Conservation (phyloP, 2,888 invertebrate genomes). For the Microchrysa polita region DNA sequence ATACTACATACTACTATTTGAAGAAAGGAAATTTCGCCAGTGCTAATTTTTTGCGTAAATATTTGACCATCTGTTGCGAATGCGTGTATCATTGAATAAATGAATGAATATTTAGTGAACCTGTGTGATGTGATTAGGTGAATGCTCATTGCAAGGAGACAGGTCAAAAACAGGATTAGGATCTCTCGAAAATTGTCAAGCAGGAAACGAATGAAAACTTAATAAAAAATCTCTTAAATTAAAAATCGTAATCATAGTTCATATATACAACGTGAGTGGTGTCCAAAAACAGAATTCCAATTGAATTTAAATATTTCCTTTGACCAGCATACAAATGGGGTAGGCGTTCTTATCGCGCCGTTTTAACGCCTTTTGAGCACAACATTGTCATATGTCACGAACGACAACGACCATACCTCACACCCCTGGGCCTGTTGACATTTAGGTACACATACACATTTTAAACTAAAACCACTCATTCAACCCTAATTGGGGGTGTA, state of each 20-base stretch:
- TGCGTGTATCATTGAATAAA: background rate
- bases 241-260: too few relatives aligned
- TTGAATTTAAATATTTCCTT: slow-evolving; percentile 53
- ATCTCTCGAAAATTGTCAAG: too few relatives aligned
- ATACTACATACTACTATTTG: background rate
- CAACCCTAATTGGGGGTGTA: slow-evolving; percentile 63
- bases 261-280: too few relatives aligned
- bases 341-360: slow-evolving; percentile 34
- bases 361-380: slow-evolving; percentile 7
- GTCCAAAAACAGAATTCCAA: too few relatives aligned
- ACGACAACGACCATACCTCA: background rate
- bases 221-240: too few relatives aligned
- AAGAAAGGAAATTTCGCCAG: background rate
- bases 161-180: background rate
- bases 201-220: too few relatives aligned
- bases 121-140: background rate
- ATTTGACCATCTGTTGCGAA: background rate
- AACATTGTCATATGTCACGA: slow-evolving; percentile 37
- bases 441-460: slow-evolving; percentile 27
- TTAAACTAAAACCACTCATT: slow-evolving; percentile 53
- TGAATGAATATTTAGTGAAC: too few relatives aligned
- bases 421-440: slow-evolving; percentile 19
- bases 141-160: background rate
- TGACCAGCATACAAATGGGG: slow-evolving; percentile 39
- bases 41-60: slow-evolving; percentile 7